Evolutionary conservation across 2,113 vertebrate species (phyloP), one percentile per base, ranked within the genome.

Genomic region (Lepidothrix coronata): DNA sequence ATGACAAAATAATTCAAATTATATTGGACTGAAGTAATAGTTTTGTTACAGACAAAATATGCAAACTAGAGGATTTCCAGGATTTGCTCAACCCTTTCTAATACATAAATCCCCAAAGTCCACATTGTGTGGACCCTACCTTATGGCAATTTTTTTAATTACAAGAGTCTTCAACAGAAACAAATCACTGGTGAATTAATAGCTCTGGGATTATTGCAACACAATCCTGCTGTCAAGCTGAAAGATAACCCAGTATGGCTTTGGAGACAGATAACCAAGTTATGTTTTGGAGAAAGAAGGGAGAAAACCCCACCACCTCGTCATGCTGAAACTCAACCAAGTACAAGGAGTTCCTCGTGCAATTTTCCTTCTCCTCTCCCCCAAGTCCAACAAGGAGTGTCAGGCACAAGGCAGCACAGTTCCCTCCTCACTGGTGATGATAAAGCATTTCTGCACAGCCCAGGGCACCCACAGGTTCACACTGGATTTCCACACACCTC

Each of bases 1-100:
- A 58, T 65, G 77, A 68, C 54, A 85, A 89, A 95, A 81, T 92
- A 78, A 88, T 41, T 95, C n/a, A 78, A 83, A 72, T 81, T n/a
- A 61, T 21, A 66, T n/a, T 80, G 54, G 54, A 76, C 31, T 22
- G 43, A 91, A 88, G 30, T 28, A 81, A 52, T 15, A 67, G 48
- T 41, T 83, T 83, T 67, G 30, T 68, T 85, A 52, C 22, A 80
- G 66, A 85, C 9, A 82, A 90, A 88, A 57, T 54, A 84, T 21
- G 18, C 44, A 86, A 86, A 71, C 27, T 23, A 68, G 82, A 78
- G n/a, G 22, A 58, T 65, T 65, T 94, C 54, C 37, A 81, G n/a
- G 19, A 49, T 52, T 57, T 65, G 39, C 58, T 89, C 82, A 77
- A 54, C 18, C 23, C 22, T 62, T 76, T 85, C 44, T 55, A 68